Evolutionary conservation across 2,113 vertebrate species (phyloP).

Genomic region (Polyodon spathula): DNA sequence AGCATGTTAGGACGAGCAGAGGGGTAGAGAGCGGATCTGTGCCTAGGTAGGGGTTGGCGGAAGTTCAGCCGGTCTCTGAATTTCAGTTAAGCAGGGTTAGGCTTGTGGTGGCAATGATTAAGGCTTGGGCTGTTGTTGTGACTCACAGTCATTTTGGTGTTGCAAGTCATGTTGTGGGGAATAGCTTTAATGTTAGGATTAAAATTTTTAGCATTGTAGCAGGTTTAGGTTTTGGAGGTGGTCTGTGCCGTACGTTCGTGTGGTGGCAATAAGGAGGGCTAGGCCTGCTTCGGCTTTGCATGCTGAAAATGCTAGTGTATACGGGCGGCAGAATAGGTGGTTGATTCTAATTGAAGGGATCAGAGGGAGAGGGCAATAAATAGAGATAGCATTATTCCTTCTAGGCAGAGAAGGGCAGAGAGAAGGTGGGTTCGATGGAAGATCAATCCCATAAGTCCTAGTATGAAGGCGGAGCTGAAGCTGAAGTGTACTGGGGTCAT

Average conservation of each 20-base stretch:
- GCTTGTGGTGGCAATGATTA: not conserved
- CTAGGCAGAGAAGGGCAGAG: constrained; percentile 20
- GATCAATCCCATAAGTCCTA: constrained; percentile 13
- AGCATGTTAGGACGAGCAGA: not conserved
- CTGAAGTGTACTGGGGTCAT: constrained; percentile 15
- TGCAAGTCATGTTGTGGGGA: not conserved
- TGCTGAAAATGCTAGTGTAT: constrained; percentile 16
- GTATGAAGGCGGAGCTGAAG: constrained; percentile 12
- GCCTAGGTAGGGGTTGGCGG: not conserved
- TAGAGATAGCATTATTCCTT: constrained; percentile 23
- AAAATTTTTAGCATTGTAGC: constrained; percentile 30
- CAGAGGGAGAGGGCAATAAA: constrained; percentile 11
- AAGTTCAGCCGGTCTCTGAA: not conserved
- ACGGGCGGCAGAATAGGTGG: not conserved
- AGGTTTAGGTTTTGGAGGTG: constrained; percentile 15
- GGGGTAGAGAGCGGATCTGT: constrained; percentile 19
- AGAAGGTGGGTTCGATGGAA: constrained; percentile 19
- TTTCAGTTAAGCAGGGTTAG: not conserved
- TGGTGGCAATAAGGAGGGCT: constrained; percentile 11
- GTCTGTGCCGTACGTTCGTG: constrained; percentile 15
- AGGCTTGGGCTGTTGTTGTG: not conserved
- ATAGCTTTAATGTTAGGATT: constrained; percentile 10
- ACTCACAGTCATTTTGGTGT: constrained; percentile 14
- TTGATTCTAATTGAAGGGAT: not conserved
- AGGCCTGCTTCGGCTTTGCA: constrained; percentile 16